Base-by-base conservation (phyloP, 2,888 invertebrate species). In the Hyppa rectilinea region DNA sequence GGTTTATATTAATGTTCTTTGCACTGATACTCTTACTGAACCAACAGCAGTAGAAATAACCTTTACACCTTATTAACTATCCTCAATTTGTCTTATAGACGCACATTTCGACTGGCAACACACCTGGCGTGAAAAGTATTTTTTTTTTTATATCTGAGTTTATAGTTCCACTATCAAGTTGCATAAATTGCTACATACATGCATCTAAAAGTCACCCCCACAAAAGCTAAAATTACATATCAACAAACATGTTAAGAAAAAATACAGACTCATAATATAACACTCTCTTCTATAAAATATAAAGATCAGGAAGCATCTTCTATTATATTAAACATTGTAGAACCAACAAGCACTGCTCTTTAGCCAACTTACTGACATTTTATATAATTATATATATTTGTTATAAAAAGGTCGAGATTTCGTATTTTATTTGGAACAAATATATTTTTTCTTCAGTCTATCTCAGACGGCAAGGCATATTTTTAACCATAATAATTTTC, bases 191-290 rank as follows among this genome's bases (percentile, higher is more conserved):
- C 50, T 73, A 83, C 63, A 68, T 56, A 64, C 68, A 75, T 58
- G 66, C 45, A 76, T 66, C 63, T 75, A 69, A 62, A 60, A 70
- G 45, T 43, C 71, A 69, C 55, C 61, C 55, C 61, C 71, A 72
- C 61, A 72, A 68, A 75, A 83, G 71, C 73, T 78, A 73, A 71
- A 64, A 55, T 70, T 78, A 81, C 58, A 62, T 68, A 73, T 63
- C 55, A 72, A 81, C 63, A 75, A 75, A 71, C 66, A 72, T 62
- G 45, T 59, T 67, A 71, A 66, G 69, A 53, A 82, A 74, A 72
- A 77, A 83, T 83, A 82, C 74, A 82, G 69, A 80, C 74, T 78
- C 80, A 50, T 69, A 68, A 59, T 69, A 56, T 65, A 50, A 53
- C 72, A 69, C 72, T 75, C 53, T 73, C 56, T 80, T 70, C 70